Conservation (phyloP, 2,888 invertebrate species). For the Belgica antarctica region DNA sequence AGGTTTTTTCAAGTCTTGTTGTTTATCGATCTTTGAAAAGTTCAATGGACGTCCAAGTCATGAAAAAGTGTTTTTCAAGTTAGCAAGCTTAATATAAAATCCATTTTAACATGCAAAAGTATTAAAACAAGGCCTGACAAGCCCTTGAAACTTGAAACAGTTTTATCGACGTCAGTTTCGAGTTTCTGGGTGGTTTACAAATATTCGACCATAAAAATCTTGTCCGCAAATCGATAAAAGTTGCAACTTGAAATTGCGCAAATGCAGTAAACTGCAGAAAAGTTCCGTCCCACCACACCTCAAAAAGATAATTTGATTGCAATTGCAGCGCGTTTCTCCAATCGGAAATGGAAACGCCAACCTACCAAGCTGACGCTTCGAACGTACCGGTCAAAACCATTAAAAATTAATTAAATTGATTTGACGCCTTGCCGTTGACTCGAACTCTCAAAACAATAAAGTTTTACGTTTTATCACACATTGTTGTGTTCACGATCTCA, state of each 20-base stretch:
- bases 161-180: background rate
- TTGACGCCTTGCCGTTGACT: background rate
- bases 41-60: too few relatives aligned
- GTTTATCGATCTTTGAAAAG: too few relatives aligned
- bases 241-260: slow-evolving; percentile 16
- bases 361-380: background rate
- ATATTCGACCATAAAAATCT: slow-evolving; percentile 10
- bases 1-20: too few relatives aligned
- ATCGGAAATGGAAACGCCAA: background rate
- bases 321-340: background rate
- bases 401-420: slow-evolving; percentile 1
- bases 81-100: too few relatives aligned
- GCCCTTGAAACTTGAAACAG: background rate
- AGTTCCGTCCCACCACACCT: slow-evolving; percentile 11
- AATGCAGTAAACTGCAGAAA: background rate
- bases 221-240: slow-evolving; percentile 30
- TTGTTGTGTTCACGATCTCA: background rate
- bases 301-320: slow-evolving; percentile 22
- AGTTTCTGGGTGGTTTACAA: background rate
- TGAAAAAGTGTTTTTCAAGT: too few relatives aligned
- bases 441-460: background rate
- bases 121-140: background rate
- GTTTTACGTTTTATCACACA: background rate
- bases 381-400: too few relatives aligned
- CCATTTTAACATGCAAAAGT: too few relatives aligned